These are phyloP conservation scores for Parascotia fuliginaria DNA, from an alignment of 2,888 invertebrate species.

Conservation along the genomic window DNA sequence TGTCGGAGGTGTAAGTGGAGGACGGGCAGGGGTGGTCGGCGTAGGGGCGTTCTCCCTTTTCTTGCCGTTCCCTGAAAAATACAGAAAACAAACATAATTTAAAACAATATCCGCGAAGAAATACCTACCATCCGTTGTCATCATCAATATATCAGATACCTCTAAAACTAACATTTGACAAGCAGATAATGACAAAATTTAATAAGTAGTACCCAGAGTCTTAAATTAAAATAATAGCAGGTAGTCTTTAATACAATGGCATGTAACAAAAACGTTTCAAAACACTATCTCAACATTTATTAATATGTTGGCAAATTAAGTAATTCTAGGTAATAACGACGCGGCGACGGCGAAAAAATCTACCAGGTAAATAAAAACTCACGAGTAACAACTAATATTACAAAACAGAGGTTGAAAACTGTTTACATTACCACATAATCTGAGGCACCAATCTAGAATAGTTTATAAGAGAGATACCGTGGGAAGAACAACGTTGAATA, in stretches of 20 bases:
- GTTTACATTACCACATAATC: conserved; percentile 32
- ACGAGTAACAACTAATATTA: conserved; percentile 8
- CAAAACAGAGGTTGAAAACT: conserved; percentile 8
- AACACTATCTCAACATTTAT: conserved; percentile 1
- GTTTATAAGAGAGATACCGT: conserved; percentile 43
- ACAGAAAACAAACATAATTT: conserved; percentile 32
- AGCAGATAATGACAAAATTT: not conserved
- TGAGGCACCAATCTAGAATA: conserved; percentile 43
- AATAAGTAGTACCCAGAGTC: not conserved
- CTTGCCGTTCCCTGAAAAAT: conserved; percentile 81
- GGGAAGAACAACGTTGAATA: conserved; percentile 46
- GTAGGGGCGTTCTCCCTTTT: conserved; percentile 79
- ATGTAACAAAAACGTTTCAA: not conserved
- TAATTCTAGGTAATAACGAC: conserved; percentile 5
- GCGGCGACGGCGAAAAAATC: conserved; percentile 17
- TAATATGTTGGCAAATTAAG: conserved; percentile 13
- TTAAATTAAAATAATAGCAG: not conserved
- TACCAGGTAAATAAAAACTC: conserved; percentile 7
- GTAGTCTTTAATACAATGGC: not conserved
- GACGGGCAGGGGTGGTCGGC: conserved; percentile 67
- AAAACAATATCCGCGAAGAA: not conserved
- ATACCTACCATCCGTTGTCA: not conserved
- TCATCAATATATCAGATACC: not conserved
- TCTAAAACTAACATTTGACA: not conserved
- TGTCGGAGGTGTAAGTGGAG: conserved; percentile 66